Evolutionary conservation across 1,140 invertebrate species (phyloP).

Genomic region (Apis mellifera): Amel_HAv3.1 CM009933.2:6923001-6923500

Average conservation of each 20-base stretch:
- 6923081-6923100: constrained; percentile 13
- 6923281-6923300: background rate
- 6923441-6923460: background rate
- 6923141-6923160: constrained; percentile 33
- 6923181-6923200: background rate
- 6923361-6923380: background rate
- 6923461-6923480: background rate
- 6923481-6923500: background rate
- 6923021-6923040: background rate
- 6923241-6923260: background rate
- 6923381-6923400: background rate
- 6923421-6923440: background rate
- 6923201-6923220: background rate
- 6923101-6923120: constrained; percentile 29
- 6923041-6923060: background rate
- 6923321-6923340: background rate
- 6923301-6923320: background rate
- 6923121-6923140: constrained; percentile 30
- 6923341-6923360: background rate
- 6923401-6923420: background rate
- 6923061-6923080: constrained; percentile 1
- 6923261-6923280: background rate
- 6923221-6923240: background rate
- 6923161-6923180: constrained; percentile 10
- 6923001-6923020: background rate